Evolutionary conservation across 2,888 invertebrate species (phyloP), one percentile per base, ranked within the genome.

Genomic region (Hirtodrosophila trivittata): DNA sequence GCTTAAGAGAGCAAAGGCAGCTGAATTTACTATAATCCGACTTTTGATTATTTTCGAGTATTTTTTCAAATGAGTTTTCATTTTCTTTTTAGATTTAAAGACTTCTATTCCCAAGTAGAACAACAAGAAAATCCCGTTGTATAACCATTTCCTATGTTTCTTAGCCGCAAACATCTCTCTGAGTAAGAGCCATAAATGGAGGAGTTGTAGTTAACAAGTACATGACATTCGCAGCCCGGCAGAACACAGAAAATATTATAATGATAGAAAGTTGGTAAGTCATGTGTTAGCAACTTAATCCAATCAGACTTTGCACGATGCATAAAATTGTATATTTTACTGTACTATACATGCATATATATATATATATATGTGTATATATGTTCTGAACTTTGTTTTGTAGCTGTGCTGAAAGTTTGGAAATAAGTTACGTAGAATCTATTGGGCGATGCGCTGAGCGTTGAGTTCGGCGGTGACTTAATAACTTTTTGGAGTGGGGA

Each of bases 371-470:
- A 21, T 21, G 18, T 21, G 18, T 21, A 5, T 21, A 21, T 21
- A 5, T 2, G 18, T 21, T 64, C 41, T 33, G 52, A 59, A 63
- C 59, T 63, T 60, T 70, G 66, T 64, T 49, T 52, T 62, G 46
- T 10, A 9, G 43, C 37, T 13, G 33, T 5, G 45, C 1, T 1
- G 1, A 64, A 75, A 78, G 56, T 78, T 78, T 43, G 51, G 37
- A 65, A 72, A 65, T 68, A 69, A 69, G 59, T 70, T 69, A 42
- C 35, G 35, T 30, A 39, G 50, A 70, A 76, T 78, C 59, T 76
- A 78, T 72, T 62, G 49, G 50, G 39, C 33, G 45, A 46, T 0
- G 18, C 12, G 42, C 12, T 21, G 18, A 21, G 16, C 16, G 45
- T 38, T 32, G 54, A 47, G 43, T 43, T 41, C 18, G 45, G 37